These are phyloP conservation scores for Idaea straminata DNA, from an alignment of 2,888 invertebrate species.

Conservation along the genomic window DNA sequence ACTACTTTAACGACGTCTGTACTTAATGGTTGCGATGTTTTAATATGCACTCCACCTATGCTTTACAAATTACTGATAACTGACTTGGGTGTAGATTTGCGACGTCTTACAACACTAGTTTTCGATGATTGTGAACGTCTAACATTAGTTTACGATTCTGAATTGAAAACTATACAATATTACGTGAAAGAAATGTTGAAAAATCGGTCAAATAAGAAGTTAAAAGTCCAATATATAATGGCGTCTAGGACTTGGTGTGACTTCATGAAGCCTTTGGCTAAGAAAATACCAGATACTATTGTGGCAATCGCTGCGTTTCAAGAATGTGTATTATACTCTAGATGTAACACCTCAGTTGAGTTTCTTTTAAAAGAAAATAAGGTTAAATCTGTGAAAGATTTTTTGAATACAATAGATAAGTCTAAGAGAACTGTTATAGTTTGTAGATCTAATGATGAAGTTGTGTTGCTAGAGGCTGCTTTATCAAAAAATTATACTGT, in stretches of 20 bases:
- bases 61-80: constrained; percentile 68
- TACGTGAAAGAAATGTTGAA: constrained; percentile 68
- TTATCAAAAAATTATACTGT: constrained; percentile 45
- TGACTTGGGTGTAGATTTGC: constrained; percentile 76
- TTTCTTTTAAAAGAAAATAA: constrained; percentile 67
- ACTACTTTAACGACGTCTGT: constrained; percentile 63
- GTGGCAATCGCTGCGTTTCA: constrained; percentile 86
- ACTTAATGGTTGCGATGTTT: constrained; percentile 84
- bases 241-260: constrained; percentile 84
- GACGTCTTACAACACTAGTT: constrained; percentile 82
- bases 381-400: constrained; percentile 61
- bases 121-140: constrained; percentile 86
- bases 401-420: constrained; percentile 66
- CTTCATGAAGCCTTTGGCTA: constrained; percentile 77
- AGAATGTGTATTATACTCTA: constrained; percentile 87
- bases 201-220: constrained; percentile 58
- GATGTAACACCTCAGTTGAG: constrained; percentile 58
- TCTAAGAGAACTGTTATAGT: constrained; percentile 81
- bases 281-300: constrained; percentile 79
- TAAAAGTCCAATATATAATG: constrained; percentile 80
- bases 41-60: constrained; percentile 84
- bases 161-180: constrained; percentile 63
- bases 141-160: constrained; percentile 72
- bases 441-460: constrained; percentile 80
- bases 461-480: constrained; percentile 56